Conservation (phyloP, 2,113 vertebrate genomes). For the Oreamnos americanus region DNA sequence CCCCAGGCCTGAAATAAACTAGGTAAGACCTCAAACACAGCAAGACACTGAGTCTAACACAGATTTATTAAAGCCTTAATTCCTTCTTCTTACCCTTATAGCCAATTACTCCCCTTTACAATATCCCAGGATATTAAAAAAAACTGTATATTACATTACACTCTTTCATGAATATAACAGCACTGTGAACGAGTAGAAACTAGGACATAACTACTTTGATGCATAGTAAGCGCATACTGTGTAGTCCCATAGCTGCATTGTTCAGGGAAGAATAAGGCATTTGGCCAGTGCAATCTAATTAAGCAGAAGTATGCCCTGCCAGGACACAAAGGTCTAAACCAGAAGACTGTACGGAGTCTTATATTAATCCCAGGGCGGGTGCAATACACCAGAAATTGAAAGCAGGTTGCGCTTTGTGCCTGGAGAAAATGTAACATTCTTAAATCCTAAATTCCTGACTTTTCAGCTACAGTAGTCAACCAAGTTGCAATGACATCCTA, state of each 20-base stretch:
- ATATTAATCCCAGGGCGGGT: background rate
- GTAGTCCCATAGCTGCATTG: background rate
- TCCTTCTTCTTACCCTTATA: constrained; percentile 40
- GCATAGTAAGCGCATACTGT: background rate
- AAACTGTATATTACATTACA: background rate
- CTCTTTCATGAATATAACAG: background rate
- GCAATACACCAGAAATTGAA: background rate
- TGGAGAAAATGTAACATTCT: background rate
- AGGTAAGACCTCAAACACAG: constrained; percentile 50
- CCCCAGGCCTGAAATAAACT: constrained; percentile 51
- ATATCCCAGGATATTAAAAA: background rate
- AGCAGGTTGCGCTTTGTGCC: background rate
- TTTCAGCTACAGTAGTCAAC: background rate
- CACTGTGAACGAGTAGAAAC: constrained; percentile 2
- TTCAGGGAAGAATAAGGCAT: background rate
- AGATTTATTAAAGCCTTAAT: constrained; percentile 32
- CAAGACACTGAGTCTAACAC: constrained; percentile 24
- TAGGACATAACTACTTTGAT: background rate
- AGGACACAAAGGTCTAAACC: background rate
- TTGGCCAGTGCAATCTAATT: background rate
- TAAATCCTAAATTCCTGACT: background rate
- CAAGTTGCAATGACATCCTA: background rate
- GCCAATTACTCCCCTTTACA: constrained; percentile 27
- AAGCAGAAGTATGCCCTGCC: background rate
- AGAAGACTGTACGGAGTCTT: background rate